Conservation (phyloP, 2,113 vertebrate species). For the Halichoerus grypus region DNA sequence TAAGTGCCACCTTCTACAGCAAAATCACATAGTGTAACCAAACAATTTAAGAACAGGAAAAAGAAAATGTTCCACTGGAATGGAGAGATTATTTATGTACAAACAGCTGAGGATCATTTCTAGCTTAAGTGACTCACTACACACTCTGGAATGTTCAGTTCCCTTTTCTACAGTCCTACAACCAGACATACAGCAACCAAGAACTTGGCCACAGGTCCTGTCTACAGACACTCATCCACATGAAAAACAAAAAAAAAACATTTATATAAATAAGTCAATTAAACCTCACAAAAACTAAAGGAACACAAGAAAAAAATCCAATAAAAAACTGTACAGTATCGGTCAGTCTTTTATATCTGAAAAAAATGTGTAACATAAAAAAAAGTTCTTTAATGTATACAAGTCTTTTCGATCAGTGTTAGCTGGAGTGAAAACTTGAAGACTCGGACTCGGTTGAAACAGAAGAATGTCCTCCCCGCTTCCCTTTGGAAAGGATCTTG, state of each 20-base stretch:
- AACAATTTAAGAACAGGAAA: constrained; percentile 73
- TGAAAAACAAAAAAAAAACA: constrained; percentile 73
- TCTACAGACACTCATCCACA: constrained; percentile 87
- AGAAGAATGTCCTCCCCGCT: constrained; percentile 94
- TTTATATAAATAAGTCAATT: constrained; percentile 90
- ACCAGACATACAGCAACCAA: constrained; percentile 84
- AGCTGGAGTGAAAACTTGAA: constrained; percentile 98
- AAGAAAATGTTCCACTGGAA: constrained; percentile 67
- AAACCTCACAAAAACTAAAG: constrained; percentile 85
- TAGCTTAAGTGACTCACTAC: constrained; percentile 84
- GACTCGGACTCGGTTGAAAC: constrained; percentile 98
- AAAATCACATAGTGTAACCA: constrained; percentile 85
- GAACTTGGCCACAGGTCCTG: constrained; percentile 89
- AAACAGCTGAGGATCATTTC: constrained; percentile 83
- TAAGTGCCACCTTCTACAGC: constrained; percentile 87
- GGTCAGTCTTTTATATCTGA: constrained; percentile 88
- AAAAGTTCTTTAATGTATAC: constrained; percentile 82
- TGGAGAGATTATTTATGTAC: constrained; percentile 85
- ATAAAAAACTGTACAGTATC: constrained; percentile 90
- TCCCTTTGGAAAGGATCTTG: constrained; percentile 96
- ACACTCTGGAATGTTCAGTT: constrained; percentile 83
- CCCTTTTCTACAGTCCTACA: constrained; percentile 82
- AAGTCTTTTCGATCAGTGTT: constrained; percentile 85
- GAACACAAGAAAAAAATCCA: constrained; percentile 87
- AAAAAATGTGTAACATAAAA: constrained; percentile 77